Percentiles rank a stretch among this genome's conserved stretches.
Evolutionary conservation across 2,113 vertebrate species (phyloP).

Genomic region (Felis catus): DNA sequence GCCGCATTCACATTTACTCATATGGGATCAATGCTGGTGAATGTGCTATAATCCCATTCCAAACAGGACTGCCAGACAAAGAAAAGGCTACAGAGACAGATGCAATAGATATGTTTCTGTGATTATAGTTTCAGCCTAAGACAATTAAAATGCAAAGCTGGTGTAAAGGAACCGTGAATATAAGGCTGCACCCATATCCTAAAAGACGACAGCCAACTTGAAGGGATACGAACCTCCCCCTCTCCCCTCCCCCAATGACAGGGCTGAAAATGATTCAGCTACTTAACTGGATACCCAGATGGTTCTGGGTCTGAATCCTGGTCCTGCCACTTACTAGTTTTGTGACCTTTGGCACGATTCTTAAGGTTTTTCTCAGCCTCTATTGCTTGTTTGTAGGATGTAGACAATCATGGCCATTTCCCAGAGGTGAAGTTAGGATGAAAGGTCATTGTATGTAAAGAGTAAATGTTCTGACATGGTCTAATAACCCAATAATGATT

Average conservation of each 20-base stretch:
- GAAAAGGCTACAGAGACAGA: not conserved
- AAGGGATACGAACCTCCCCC: not conserved
- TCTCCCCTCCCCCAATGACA: not conserved
- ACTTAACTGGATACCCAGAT: not conserved
- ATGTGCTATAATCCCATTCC: constrained; percentile 50
- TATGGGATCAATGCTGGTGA: constrained; percentile 48
- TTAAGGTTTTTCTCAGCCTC: not conserved
- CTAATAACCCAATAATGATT: not conserved
- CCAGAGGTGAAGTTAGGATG: not conserved
- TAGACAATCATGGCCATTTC: not conserved
- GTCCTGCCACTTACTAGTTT: not conserved
- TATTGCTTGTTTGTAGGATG: not conserved
- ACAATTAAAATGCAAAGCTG: not conserved
- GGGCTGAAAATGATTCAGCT: not conserved
- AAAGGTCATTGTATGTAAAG: not conserved
- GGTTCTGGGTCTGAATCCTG: not conserved
- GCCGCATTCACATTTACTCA: constrained; percentile 17
- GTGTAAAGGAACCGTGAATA: not conserved
- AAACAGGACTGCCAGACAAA: not conserved
- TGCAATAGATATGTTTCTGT: not conserved
- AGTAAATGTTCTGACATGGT: not conserved
- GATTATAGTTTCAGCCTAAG: not conserved
- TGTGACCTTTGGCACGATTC: not conserved
- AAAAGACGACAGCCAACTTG: not conserved
- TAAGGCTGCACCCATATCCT: not conserved